phyloP scores from a whole-genome alignment of 2,888 invertebrate genomes.

The Ferrisia virgata region DNA sequence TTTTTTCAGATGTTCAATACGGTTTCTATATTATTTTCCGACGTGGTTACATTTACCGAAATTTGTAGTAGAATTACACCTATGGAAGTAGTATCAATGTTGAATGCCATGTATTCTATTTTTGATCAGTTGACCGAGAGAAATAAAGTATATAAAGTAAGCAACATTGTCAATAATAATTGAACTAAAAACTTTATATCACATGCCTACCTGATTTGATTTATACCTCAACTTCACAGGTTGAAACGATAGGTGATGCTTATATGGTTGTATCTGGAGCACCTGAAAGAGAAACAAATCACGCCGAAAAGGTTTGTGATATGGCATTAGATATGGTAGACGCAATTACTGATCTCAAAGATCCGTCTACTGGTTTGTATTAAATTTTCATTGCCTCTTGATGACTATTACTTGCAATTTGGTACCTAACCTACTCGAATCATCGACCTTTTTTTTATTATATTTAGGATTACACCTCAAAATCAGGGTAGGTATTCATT shows the following conservation, averaged over 20 bases:
- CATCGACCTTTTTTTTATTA: no score
- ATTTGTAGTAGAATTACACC: conserved; percentile 94
- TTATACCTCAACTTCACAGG: no score
- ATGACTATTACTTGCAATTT: no score
- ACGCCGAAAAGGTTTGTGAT: conserved; percentile 87
- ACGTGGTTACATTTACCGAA: conserved; percentile 95
- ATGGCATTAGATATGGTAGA: conserved; percentile 97
- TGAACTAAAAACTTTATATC: not conserved
- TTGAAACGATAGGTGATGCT: conserved; percentile 96
- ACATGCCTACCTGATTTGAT: no score
- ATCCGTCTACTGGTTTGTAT: conserved; percentile 78
- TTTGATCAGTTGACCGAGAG: conserved; percentile 91
- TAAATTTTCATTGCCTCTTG: no score
- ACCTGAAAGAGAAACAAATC: conserved; percentile 82
- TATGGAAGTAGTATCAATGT: conserved; percentile 96
- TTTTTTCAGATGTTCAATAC: conserved; percentile 82
- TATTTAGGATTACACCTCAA: conserved; percentile 69
- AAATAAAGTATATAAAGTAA: conserved; percentile 91
- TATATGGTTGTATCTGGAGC: conserved; percentile 98
- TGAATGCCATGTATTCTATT: conserved; percentile 96
- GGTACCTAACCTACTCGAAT: no score
- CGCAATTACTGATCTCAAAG: conserved; percentile 84
- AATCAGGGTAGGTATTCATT: conserved; percentile 83
- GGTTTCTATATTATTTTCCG: conserved; percentile 94
- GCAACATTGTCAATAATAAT: not conserved